phyloP scores from a whole-genome alignment of 2,797 vertebrate species.

The Sebastes glaucus region DNA sequence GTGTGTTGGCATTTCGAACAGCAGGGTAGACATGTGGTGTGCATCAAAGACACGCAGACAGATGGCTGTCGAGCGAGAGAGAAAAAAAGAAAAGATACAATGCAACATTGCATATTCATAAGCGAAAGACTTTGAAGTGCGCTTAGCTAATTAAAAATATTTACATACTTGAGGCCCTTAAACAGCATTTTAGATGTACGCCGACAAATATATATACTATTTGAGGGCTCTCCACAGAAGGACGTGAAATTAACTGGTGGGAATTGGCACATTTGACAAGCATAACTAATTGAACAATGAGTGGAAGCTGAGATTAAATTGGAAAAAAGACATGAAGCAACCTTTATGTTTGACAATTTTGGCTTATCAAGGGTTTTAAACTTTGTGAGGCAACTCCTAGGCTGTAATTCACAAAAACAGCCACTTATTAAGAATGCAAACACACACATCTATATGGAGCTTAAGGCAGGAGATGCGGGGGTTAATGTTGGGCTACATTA shows the following conservation, averaged over 20 bases:
- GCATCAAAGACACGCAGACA: slow-evolving; percentile 75
- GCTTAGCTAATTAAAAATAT: slow-evolving; percentile 78
- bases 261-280: slow-evolving; percentile 48
- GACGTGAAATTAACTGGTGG: slow-evolving; percentile 26
- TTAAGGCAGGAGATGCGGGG: neutral
- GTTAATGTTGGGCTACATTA: slow-evolving; percentile 56
- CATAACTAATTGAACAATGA: slow-evolving; percentile 35
- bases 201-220: slow-evolving; percentile 42
- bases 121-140: slow-evolving; percentile 78
- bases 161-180: slow-evolving; percentile 69
- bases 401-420: slow-evolving; percentile 17
- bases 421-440: slow-evolving; percentile 5
- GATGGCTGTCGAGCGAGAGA: slow-evolving; percentile 69
- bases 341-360: slow-evolving; percentile 4
- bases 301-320: slow-evolving; percentile 14
- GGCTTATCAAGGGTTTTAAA: neutral
- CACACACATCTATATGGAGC: neutral
- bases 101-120: slow-evolving; percentile 79
- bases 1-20: slow-evolving; percentile 60
- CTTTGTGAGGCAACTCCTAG: neutral
- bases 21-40: slow-evolving; percentile 75
- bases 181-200: slow-evolving; percentile 60
- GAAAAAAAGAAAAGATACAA: slow-evolving; percentile 53
- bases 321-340: neutral
- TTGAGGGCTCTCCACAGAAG: slow-evolving; percentile 31